These are phyloP conservation scores for Apamea crenata DNA, from an alignment of 2,888 invertebrate species.

Conservation along the genomic window DNA sequence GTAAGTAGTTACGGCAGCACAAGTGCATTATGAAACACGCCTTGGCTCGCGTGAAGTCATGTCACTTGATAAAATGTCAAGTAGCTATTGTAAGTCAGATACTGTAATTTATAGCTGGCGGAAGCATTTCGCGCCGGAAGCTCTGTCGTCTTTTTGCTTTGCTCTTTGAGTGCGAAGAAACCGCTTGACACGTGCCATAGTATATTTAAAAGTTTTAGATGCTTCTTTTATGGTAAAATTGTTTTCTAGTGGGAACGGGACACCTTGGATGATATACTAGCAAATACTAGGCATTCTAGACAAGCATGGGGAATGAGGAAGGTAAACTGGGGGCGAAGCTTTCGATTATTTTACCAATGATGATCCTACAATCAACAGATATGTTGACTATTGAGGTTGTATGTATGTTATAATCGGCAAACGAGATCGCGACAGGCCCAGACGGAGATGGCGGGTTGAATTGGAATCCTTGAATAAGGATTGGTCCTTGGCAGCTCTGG, in stretches of 20 bases:
- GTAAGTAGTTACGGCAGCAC: neutral
- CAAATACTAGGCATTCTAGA: neutral
- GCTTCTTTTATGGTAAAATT: neutral
- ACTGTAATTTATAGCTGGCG: slow-evolving; percentile 74
- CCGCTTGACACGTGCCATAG: slow-evolving; percentile 56
- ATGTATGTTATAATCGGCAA: too few species aligned
- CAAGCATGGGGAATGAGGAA: neutral
- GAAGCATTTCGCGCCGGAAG: slow-evolving; percentile 84
- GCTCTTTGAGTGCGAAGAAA: slow-evolving; percentile 79
- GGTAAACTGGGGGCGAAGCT: neutral
- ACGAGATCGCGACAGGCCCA: too few species aligned
- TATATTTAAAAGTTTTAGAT: slow-evolving; percentile 36
- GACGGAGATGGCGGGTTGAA: too few species aligned
- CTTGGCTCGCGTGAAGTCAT: slow-evolving; percentile 25
- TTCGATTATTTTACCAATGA: neutral
- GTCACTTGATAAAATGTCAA: slow-evolving; percentile 52
- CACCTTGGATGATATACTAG: neutral
- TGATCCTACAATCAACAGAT: neutral
- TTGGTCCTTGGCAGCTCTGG: too few species aligned
- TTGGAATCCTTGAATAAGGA: too few species aligned
- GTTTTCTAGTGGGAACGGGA: neutral
- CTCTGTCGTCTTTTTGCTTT: slow-evolving; percentile 79
- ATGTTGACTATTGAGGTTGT: neutral
- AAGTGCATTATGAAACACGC: slow-evolving; percentile 5
- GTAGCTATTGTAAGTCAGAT: slow-evolving; percentile 52